Base-by-base conservation (phyloP, 2,113 vertebrate genomes). In the Bos indicus region DNA sequence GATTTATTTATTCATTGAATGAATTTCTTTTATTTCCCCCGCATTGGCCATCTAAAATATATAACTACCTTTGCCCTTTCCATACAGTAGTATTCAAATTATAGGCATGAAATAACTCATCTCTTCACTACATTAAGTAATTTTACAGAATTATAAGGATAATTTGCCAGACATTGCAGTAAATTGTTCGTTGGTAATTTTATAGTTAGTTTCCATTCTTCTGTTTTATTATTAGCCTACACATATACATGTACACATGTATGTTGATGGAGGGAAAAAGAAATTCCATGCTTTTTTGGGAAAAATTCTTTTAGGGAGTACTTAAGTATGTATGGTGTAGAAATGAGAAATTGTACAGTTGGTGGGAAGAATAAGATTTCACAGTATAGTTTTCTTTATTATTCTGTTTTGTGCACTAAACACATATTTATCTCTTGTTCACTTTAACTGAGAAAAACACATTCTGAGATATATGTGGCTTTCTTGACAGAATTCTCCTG, bases 11-110 rank as follows among this genome's bases (percentile, higher is more conserved):
- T 82, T 84, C 16, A 74, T 11, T 91, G 86, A 78, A 21, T 59
- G 86, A 56, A 7, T 54, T 10, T n/a, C 77, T 54, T 71, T 94
- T 78, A 67, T 51, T 82, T 0, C 16, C 19, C 19, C n/a, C 1
- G 0, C 57, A 88, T 91, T 88, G 93, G 46, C 15, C 81, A 81
- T 92, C 94, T 96, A 97, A 94, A 97, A 25, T 77, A 51, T 78
- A 2, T 92, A 51, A 57, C 77, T 91, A 48, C 7, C 59, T 90
- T 95, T 48, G 57, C 33, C 62, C 11, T 88, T 86, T 96, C 97
- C 95, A 90, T 67, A 89, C 46, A 90, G 28, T 77, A 77, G 36
- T 6, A 43, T 77, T 80, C 12, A 91, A 74, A 86, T 64, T 40
- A 16, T 60, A 82, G 90, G 54, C 43, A 77, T 26, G 33, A 59